Evolutionary conservation across 2,888 invertebrate genomes (phyloP), one percentile per base, ranked within the genome.

Genomic region (Ariolimax columbianus): DNA sequence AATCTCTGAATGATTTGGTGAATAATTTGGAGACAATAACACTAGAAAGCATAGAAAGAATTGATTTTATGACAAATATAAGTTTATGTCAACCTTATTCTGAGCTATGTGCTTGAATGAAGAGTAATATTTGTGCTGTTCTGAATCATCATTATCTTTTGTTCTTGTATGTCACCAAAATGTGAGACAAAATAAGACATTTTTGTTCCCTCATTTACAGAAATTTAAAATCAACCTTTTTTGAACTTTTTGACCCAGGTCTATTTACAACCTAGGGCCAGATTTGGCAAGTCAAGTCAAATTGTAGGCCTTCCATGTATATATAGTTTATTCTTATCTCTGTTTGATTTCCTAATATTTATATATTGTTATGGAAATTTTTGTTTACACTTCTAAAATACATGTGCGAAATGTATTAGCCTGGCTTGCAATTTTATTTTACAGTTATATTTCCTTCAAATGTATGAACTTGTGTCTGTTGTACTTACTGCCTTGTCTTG

Each of bases 271-370:
- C 84, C 79, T 47, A 33, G 36, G 72, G 47, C 17, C 40, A 30
- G 36, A 47, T 59, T 84, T 84, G 84, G 84, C 84, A 84, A 79
- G 84, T 84, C 84, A 84, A 84, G 84, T 79, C 84, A 79, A 84
- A 84, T 79, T 84, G 84, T 72, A 84, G 84, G 84, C 84, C 84
- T 79, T 84, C 84, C 84, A 84, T 84, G 84, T 84, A 84, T 84
- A 59, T 79, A 79, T 73, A 84, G 59, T 72, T 47, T 43, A 78
- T 79, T 55, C 17, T 82, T 47, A 2, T 51, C 0, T 40, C 55
- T 43, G n/a, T 72, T 51, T 70, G 33, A 4, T 38, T 26, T 19
- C 17, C 59, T 40, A 23, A 23, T 72, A 36, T 77, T 73, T 59
- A 36, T 36, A 38, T 75, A 59, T 38, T 36, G 26, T 51, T 81